Evolutionary conservation across 1,140 invertebrate species (phyloP).

Genomic region (Aphelinus certus): DNA sequence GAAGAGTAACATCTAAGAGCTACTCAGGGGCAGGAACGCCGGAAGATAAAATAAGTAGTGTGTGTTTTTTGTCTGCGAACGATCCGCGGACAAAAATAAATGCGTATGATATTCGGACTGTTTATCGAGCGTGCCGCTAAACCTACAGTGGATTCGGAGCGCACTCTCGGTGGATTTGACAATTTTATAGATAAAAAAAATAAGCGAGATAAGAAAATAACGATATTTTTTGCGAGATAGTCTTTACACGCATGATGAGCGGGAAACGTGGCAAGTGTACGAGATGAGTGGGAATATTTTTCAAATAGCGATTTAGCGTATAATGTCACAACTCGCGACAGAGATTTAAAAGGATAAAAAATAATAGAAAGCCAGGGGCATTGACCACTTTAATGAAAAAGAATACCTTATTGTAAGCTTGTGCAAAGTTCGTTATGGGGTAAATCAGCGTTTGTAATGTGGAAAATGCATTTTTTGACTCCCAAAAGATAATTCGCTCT

Average conservation of each 20-base stretch:
- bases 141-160: conserved; percentile 15
- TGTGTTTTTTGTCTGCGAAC: conserved; percentile 28
- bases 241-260: conserved; percentile 47
- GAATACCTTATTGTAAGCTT: conserved; percentile 33
- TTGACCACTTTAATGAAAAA: conserved; percentile 36
- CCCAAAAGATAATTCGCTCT: conserved; percentile 3
- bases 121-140: conserved; percentile 13
- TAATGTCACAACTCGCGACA: conserved; percentile 25
- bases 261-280: background rate
- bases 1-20: conserved; percentile 18
- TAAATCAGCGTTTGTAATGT: conserved; percentile 16
- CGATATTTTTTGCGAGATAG: conserved; percentile 62
- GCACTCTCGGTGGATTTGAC: conserved; percentile 44
- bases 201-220: conserved; percentile 51
- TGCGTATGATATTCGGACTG: conserved; percentile 25
- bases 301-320: conserved; percentile 33
- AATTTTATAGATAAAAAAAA: conserved; percentile 50
- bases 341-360: conserved; percentile 26
- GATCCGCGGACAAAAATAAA: conserved; percentile 42
- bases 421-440: conserved; percentile 9
- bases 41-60: background rate
- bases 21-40: conserved; percentile 12
- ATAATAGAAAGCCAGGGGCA: conserved; percentile 28
- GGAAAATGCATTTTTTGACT: conserved; percentile 45
- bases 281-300: conserved; percentile 35